Base-by-base conservation (phyloP, 1,140 invertebrate genomes). In the Drosophila orosa region DNA sequence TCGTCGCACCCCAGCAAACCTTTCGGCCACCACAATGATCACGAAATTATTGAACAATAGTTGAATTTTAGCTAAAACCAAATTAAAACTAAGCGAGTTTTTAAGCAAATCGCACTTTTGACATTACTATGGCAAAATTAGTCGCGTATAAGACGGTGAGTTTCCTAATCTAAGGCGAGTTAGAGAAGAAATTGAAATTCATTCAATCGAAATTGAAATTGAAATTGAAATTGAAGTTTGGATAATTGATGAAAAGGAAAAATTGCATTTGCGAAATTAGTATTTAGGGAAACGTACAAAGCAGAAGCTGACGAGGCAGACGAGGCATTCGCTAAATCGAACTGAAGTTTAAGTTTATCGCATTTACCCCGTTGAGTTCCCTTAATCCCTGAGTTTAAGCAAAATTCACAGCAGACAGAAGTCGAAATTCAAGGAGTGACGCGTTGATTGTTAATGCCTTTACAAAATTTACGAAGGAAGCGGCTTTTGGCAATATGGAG, bases 361-460 rank as follows among this genome's bases (percentile, higher is more conserved):
- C 67, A 71, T 72, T 57, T 57, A 50, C 15, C 45, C 37, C 37
- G 3, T 72, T 60, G 22, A 55, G 59, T 80, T 77, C 24, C n/a
- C 59, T 74, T 77, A 35, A 56, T 3, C 59, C 59, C 54, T 62
- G 22, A 37, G 40, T 68, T 83, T 33, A 42, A 62, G 42, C 35
- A 29, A 52, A 63, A 55, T 74, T 67, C 71, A 74, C 62, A 63
- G 31, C 57, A 67, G 48, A 57, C 65, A 84, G 50, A 69, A 69
- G 81, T 74, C 52, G 75, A 87, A 89, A 87, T 89, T 84, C 40
- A 73, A 73, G 52, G 39, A 74, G 78, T 74, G 68, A 75, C 85
- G 65, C 86, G 86, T 90, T 90, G 73, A 90, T 90, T 90, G 86
- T 90, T 90, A 90, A 90, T 82, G 86, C 86, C 86, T 90, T 90